These are phyloP conservation scores for Argentina silus DNA, from an alignment of 2,797 vertebrate species.

Conservation along the genomic window DNA sequence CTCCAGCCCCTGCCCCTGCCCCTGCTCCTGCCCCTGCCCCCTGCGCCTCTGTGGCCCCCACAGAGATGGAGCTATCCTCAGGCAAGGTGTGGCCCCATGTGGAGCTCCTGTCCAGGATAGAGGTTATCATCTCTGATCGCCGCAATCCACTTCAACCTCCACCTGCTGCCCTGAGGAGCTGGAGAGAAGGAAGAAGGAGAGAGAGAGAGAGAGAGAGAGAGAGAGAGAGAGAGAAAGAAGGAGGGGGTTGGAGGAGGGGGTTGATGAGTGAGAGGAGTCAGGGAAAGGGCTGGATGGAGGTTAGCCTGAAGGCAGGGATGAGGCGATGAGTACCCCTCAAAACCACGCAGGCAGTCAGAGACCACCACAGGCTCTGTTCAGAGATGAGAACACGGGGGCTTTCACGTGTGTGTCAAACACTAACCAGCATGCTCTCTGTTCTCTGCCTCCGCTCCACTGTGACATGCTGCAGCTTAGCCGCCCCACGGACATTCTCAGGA, in stretches of 20 bases:
- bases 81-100: constrained; percentile 83
- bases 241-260: constrained; percentile 43
- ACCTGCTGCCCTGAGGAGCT: constrained; percentile 76
- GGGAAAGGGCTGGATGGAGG: constrained; percentile 55
- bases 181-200: constrained; percentile 28
- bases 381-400: constrained; percentile 68
- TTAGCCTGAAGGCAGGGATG: constrained; percentile 80
- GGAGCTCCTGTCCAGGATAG: constrained; percentile 74
- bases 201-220: background rate
- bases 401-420: constrained; percentile 76
- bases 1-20: too few relatives aligned
- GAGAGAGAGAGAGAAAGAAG: constrained; percentile 55
- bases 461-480: constrained; percentile 62
- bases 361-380: constrained; percentile 78
- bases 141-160: constrained; percentile 74
- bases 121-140: constrained; percentile 83
- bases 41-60: constrained; percentile 69
- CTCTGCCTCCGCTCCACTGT: constrained; percentile 56
- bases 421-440: constrained; percentile 66
- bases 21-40: constrained; percentile 52
- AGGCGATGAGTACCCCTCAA: constrained; percentile 79
- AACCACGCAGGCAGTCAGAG: constrained; percentile 76
- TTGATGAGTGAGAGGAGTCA: constrained; percentile 16
- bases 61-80: constrained; percentile 80
- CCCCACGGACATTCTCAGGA: constrained; percentile 49